phyloP scores from a whole-genome alignment of 2,113 vertebrate species.

The Malurus elegans region DNA sequence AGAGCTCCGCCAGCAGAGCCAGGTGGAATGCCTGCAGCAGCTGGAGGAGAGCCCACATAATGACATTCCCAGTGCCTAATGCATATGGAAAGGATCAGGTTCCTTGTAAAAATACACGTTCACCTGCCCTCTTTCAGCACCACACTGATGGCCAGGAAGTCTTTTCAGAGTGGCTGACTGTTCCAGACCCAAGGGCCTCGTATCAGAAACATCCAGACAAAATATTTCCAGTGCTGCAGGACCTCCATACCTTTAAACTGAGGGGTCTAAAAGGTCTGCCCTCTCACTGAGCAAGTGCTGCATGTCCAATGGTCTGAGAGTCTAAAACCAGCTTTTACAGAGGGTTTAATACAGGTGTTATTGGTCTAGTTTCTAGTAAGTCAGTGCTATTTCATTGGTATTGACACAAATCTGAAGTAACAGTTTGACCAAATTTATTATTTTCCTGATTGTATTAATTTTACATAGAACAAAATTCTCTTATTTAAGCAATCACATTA shows the following conservation, averaged over 20 bases:
- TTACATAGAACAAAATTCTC: not conserved
- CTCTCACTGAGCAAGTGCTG: not conserved
- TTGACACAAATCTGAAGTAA: not conserved
- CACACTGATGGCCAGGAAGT: not conserved
- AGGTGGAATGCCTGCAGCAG: not conserved
- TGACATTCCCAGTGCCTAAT: not conserved
- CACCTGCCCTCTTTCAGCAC: not conserved
- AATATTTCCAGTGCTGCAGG: not conserved
- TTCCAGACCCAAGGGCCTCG: not conserved
- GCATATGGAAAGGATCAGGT: not conserved
- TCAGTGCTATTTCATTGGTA: not conserved
- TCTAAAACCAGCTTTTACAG: not conserved
- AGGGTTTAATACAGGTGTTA: not conserved
- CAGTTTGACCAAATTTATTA: not conserved
- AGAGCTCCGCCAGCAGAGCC: not conserved
- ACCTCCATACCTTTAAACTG: not conserved
- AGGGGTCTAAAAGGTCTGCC: not conserved
- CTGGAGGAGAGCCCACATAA: not conserved
- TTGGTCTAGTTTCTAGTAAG: not conserved
- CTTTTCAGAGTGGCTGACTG: not conserved
- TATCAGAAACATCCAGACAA: not conserved
- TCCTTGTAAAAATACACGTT: not conserved
- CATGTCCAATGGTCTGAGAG: not conserved
- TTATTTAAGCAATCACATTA: not conserved
- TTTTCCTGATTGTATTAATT: not conserved